Evolutionary conservation across 2,797 vertebrate genomes (phyloP), one percentile per base, ranked within the genome.

Genomic region (Mus minutoides): DNA sequence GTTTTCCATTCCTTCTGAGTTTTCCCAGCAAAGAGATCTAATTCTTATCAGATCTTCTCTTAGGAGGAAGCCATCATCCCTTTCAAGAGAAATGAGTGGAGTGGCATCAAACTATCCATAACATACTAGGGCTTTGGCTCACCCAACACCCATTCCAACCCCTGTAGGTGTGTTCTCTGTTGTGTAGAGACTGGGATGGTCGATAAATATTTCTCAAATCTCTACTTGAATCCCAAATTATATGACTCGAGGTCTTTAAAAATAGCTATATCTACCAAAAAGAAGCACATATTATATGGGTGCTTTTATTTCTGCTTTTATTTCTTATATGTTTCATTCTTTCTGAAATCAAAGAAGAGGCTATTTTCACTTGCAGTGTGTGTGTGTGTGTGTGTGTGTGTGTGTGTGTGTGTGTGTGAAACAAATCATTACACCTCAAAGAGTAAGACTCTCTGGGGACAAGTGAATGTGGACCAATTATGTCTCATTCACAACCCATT

Each of bases 271-370:
- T 31, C n/a, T 43, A 46, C 34, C 40, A 6, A 4, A 52, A 67
- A 21, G 6, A 60, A 62, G 52, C 46, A 79, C 2, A 26, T 69
- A 11, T 19, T 62, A 24, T 9, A 3, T 77, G 12, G 2, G 14
- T 49, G 3, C 5, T 91, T 94, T 91, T 10, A 34, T 67, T 79
- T 67, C 52, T 49, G 3, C 5, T 91, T 94, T 91, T 10, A 34
- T 67, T 79, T 67, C 52, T 62, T 89, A 79, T 73, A 87, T 69
- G 40, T 90, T 90, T 89, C 43, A 62, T 89, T 83, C 6, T 83
- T 78, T 97, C 31, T 90, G 40, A 52, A 69, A 60, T 40, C 76
- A 91, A 94, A 69, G 21, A 54, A 64, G 54, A 52, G 31, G 2
- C 3, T 92, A 75, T 22, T 90, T 93, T 93, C 34, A 88, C 1